Base-by-base conservation (phyloP, 2,113 vertebrate genomes). In the Lophochroa leadbeateri region DNA sequence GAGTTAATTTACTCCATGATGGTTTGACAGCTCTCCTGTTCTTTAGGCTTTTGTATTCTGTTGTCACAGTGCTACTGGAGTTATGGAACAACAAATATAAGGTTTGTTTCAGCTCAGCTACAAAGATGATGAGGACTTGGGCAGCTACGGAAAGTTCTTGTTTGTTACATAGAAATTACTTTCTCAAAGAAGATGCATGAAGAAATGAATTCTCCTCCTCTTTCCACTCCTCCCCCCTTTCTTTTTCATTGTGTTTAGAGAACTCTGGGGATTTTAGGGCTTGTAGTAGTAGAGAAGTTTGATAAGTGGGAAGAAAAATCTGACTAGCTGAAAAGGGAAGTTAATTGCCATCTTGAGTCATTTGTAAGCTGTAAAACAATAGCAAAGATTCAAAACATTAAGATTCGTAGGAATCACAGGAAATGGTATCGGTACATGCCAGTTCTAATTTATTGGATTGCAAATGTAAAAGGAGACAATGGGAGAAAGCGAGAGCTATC, bases 21-120 rank as follows among this genome's bases (percentile, higher is more conserved):
- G 61, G 33, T 82, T 78, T 29, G 19, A 77, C 77, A 82, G 91
- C 53, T 79, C 78, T 91, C 61, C 21, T 80, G 70, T 80, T 93
- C 76, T 86, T 96, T 95, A 88, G 96, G 72, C 46, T 88, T 72
- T 76, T 95, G 83, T 92, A 82, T 97, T 98, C 86, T 57, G 5
- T 92, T 94, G 77, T 95, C 83, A 88, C 71, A 88, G 86, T 93
- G 90, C 91, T 95, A 63, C 80, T 33, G 49, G 25, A 88, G 47
- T 86, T 93, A 71, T 31, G 67, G 60, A 83, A 60, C 2, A 85
- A 65, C 2, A 86, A 92, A 91, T 93, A 78, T 11, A 55, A 83
- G 31, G 68, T 63, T 65, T 92, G 61, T 44, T 50, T 14, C 57
- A 82, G 68, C 58, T 82, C 61, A 74, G n/a, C 50, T 86, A 41